Evolutionary conservation across 2,113 vertebrate genomes (phyloP).

Genomic region (Zosterops borbonicus): DNA sequence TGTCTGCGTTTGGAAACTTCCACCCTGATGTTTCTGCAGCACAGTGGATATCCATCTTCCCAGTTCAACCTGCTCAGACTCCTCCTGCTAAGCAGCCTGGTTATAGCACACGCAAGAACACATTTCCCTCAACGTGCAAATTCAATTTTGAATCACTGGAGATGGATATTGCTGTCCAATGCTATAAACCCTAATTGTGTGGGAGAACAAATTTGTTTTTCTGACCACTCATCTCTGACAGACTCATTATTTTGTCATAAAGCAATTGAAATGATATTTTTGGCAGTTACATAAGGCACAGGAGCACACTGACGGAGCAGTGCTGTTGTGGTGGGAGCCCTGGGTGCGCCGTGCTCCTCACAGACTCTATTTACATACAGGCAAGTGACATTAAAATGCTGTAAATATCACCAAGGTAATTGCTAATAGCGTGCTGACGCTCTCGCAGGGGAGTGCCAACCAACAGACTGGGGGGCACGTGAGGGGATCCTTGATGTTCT

Average conservation of each 20-base stretch:
- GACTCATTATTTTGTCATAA: conserved; percentile 67
- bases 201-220: conserved; percentile 57
- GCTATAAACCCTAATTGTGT: conserved; percentile 50
- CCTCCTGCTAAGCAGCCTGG: conserved; percentile 10
- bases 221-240: conserved; percentile 65
- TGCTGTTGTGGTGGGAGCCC: conserved; percentile 7
- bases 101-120: conserved; percentile 4
- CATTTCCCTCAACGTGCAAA: background rate
- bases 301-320: background rate
- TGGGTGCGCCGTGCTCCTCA: background rate
- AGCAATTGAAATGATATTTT: conserved; percentile 39
- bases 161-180: conserved; percentile 52
- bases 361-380: conserved; percentile 56
- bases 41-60: background rate
- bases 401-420: conserved; percentile 59
- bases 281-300: conserved; percentile 44
- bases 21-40: background rate
- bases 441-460: conserved; percentile 12
- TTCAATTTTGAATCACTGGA: conserved; percentile 39
- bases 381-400: conserved; percentile 50
- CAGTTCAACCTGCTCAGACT: background rate
- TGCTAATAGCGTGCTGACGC: conserved; percentile 26
- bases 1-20: background rate
- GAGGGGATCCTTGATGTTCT: conserved; percentile 10
- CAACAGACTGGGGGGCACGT: conserved; percentile 37